These are phyloP conservation scores for Pelvicachromis taeniatus DNA, from an alignment of 2,113 vertebrate species.

Conservation along the genomic window DNA sequence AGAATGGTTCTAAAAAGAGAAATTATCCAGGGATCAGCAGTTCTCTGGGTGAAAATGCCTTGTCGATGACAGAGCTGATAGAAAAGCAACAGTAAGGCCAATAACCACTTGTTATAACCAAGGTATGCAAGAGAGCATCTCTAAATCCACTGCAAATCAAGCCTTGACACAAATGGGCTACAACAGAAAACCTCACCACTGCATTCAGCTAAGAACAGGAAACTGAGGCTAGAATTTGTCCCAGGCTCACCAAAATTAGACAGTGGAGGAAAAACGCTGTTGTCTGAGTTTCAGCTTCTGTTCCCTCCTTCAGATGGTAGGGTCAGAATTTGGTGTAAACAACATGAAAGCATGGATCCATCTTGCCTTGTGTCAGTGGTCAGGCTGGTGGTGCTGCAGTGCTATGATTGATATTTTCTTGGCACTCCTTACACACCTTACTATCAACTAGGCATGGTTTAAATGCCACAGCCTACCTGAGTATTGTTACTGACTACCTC, in stretches of 20 bases:
- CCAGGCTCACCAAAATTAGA: not conserved
- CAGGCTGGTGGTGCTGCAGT: not conserved
- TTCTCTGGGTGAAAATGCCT: accelerated
- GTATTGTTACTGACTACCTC: not conserved
- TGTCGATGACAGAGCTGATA: not conserved
- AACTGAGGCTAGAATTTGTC: not conserved
- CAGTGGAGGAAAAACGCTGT: not conserved
- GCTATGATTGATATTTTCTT: not conserved
- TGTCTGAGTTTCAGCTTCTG: not conserved
- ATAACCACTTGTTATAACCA: not conserved
- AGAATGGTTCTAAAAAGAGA: not conserved
- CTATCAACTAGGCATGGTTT: not conserved
- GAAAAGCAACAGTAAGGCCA: not conserved
- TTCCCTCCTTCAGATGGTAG: not conserved
- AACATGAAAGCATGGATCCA: not conserved
- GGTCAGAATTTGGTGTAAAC: not conserved
- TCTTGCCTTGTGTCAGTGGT: not conserved
- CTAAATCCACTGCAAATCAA: not conserved
- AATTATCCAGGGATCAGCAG: too few species aligned
- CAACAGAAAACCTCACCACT: not conserved
- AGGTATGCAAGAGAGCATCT: not conserved
- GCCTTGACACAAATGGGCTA: not conserved
- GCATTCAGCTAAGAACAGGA: not conserved
- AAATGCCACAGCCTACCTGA: not conserved
- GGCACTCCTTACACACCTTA: not conserved